phyloP scores from a whole-genome alignment of 2,797 vertebrate species.

The Sebastes aleutianus region DNA sequence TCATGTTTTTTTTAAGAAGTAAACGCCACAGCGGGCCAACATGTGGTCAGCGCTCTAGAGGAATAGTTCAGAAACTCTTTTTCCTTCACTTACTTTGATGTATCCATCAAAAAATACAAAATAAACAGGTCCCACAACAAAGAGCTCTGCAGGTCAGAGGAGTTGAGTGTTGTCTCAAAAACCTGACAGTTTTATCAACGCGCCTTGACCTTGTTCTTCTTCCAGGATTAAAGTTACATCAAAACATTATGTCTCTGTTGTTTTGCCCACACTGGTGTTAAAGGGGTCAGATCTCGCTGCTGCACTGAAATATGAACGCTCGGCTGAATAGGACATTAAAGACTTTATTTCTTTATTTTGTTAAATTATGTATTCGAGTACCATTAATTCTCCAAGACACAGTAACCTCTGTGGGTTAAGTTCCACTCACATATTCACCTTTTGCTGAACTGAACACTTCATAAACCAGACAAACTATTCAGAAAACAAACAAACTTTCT shows the following conservation, averaged over 20 bases:
- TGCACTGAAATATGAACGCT: not conserved
- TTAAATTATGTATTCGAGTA: not conserved
- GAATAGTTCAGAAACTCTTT: not conserved
- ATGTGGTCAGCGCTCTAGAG: constrained; percentile 13
- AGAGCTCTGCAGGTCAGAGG: not conserved
- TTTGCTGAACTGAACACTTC: not conserved
- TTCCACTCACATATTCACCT: not conserved
- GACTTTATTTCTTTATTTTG: not conserved
- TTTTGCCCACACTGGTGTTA: not conserved
- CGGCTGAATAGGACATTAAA: constrained; percentile 8
- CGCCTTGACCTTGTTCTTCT: constrained; percentile 2
- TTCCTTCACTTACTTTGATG: constrained; percentile 9
- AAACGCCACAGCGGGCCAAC: constrained; percentile 7
- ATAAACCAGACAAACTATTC: constrained; percentile 4
- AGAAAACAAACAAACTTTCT: not conserved
- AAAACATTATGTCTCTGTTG: not conserved
- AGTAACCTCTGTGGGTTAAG: not conserved
- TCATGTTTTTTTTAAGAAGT: not conserved
- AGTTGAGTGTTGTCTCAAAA: not conserved
- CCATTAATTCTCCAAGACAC: constrained; percentile 3
- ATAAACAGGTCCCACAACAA: not conserved
- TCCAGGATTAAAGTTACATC: not conserved
- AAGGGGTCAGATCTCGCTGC: not conserved
- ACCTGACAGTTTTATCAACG: constrained; percentile 9
- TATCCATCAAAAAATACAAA: not conserved